Evolutionary conservation across 2,888 invertebrate genomes (phyloP).

Genomic region (Chloromyia formosa): DNA sequence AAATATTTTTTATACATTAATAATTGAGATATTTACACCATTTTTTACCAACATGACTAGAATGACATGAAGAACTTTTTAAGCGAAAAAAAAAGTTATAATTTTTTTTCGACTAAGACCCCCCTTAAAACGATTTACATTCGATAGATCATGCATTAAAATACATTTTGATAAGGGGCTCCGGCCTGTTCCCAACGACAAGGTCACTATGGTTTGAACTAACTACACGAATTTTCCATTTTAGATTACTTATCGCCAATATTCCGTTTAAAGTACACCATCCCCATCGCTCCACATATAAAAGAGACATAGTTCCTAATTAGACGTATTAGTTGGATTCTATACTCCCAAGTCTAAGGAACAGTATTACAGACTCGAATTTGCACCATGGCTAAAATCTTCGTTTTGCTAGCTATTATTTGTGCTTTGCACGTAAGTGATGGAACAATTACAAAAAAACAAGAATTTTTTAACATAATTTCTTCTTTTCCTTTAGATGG

Average conservation of each 20-base stretch:
- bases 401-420: not conserved
- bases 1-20: no score
- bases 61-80: no score
- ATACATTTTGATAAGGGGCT: not conserved
- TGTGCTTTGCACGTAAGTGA: conserved; percentile 18
- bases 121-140: no score
- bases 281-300: not conserved
- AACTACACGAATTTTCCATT: not conserved
- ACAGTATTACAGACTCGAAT: not conserved
- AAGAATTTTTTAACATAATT: not conserved
- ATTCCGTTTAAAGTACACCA: not conserved
- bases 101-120: no score
- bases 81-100: no score
- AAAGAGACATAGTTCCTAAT: not conserved
- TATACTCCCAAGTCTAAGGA: not conserved
- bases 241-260: conserved; percentile 2
- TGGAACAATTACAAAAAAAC: not conserved
- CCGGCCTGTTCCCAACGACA: not conserved
- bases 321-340: not conserved
- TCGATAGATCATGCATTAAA: conserved; percentile 8
- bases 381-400: conserved; percentile 19
- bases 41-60: no score
- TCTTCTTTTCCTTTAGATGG: conserved; percentile 14
- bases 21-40: no score
- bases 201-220: not conserved